phyloP scores from a whole-genome alignment of 1,140 invertebrate species.

The Aphidius gifuensis region DNA sequence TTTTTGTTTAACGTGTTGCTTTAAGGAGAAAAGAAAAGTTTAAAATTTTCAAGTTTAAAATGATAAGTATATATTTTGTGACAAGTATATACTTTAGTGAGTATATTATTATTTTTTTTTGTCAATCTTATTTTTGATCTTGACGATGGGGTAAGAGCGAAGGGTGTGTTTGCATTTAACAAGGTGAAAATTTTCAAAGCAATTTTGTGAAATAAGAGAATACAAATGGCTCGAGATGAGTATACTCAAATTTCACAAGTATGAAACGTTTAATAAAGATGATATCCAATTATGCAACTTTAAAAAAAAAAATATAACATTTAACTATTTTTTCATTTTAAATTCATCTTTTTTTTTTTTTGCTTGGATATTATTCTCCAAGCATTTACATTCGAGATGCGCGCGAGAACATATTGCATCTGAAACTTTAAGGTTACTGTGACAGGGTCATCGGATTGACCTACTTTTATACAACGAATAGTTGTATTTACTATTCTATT shows the following conservation, averaged over 20 bases:
- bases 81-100: background rate
- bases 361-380: background rate
- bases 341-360: background rate
- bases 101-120: background rate
- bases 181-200: constrained; percentile 3
- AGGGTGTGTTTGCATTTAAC: background rate
- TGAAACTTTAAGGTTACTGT: constrained; percentile 19
- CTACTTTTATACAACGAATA: constrained; percentile 33
- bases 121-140: background rate
- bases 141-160: background rate
- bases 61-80: background rate
- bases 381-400: background rate
- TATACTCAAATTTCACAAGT: background rate
- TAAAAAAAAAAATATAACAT: background rate
- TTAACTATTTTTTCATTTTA: too few relatives aligned
- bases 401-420: constrained; percentile 9
- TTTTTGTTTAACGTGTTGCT: background rate
- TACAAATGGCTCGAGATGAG: constrained; percentile 3
- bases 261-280: constrained; percentile 18
- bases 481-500: background rate
- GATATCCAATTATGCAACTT: constrained; percentile 5
- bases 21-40: too few relatives aligned
- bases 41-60: background rate
- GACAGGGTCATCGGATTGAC: constrained; percentile 45
- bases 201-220: constrained; percentile 4